These are phyloP conservation scores for Mizuhopecten yessoensis DNA, from an alignment of 1,140 invertebrate species.

Conservation along the genomic window DNA sequence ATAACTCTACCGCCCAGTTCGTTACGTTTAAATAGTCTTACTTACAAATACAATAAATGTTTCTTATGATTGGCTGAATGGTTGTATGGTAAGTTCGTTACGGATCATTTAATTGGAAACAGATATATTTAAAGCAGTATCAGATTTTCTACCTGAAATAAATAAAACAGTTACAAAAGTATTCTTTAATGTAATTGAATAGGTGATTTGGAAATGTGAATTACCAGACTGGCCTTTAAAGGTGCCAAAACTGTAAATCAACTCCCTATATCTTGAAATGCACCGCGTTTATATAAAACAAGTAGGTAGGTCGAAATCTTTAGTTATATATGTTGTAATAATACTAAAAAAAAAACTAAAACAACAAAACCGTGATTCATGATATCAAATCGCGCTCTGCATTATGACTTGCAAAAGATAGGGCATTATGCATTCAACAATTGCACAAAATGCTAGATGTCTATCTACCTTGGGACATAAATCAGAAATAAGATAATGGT, in stretches of 20 bases:
- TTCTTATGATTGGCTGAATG: background rate
- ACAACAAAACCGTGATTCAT: background rate
- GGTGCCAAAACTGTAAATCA: background rate
- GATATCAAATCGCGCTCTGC: background rate
- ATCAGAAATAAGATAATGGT: background rate
- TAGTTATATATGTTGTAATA: background rate
- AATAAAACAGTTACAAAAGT: background rate
- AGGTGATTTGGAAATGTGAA: conserved; percentile 13
- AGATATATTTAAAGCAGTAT: background rate
- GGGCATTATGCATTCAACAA: background rate
- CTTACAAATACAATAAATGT: background rate
- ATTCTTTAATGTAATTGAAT: background rate
- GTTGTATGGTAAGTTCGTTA: background rate
- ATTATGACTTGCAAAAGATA: background rate
- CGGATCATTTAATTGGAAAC: background rate
- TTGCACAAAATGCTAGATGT: background rate
- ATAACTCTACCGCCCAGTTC: too few relatives aligned
- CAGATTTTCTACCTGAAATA: background rate
- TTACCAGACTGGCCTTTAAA: background rate
- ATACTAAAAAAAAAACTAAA: background rate
- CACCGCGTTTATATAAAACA: background rate
- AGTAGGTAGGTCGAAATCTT: background rate
- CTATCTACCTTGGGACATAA: background rate
- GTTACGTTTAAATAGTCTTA: too few relatives aligned
- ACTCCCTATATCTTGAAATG: background rate